Conservation (phyloP, 2,888 invertebrate species). For the Marasmarcha lunaedactyla region DNA sequence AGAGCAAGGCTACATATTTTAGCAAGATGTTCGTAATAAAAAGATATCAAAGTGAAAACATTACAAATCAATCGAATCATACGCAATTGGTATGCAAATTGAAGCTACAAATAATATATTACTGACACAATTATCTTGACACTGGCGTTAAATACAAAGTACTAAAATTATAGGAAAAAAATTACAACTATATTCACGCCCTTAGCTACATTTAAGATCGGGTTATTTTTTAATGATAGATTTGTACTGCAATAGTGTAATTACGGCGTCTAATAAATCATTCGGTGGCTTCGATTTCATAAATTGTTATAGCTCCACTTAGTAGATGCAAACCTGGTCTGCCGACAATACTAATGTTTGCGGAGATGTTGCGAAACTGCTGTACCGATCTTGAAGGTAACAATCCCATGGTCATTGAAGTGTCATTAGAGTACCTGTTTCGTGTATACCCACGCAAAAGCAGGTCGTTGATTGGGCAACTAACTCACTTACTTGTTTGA, state of each 20-base stretch:
- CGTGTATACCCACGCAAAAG: slow-evolving; percentile 9
- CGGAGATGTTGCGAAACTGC: background rate
- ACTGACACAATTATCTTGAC: no score
- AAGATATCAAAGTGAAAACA: no score
- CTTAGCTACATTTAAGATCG: background rate
- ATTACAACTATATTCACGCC: background rate
- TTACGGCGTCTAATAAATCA: background rate
- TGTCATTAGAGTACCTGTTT: background rate
- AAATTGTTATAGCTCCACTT: slow-evolving; percentile 1
- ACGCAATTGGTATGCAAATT: no score
- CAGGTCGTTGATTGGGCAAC: background rate
- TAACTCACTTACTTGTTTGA: background rate
- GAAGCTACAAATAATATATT: no score
- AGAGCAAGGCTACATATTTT: no score
- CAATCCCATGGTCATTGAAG: slow-evolving; percentile 1
- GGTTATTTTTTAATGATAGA: background rate
- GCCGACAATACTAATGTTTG: background rate
- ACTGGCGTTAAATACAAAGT: no score
- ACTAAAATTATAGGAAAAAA: no score
- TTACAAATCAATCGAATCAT: no score
- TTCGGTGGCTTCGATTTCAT: background rate
- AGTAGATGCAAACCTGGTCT: background rate
- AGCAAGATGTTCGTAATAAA: no score
- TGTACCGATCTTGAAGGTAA: background rate
- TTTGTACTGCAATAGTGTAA: background rate